These are phyloP conservation scores for Mesocentrotus franciscanus DNA, from an alignment of 53 echinoderm and acorn worm species.

Conservation along the genomic window DNA sequence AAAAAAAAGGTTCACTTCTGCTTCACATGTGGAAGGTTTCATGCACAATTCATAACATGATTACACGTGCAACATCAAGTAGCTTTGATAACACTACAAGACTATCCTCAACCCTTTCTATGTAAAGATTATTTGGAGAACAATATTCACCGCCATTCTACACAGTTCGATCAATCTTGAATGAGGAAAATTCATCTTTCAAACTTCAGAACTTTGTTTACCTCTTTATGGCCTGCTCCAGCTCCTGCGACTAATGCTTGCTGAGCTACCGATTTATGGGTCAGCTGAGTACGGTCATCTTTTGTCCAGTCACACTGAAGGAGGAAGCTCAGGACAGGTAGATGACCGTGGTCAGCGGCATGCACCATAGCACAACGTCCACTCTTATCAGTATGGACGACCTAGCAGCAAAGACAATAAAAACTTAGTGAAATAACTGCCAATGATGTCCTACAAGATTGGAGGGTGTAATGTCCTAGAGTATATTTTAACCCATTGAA, in stretches of 20 bases:
- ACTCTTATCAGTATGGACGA: constrained; percentile 85
- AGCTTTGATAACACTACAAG: neutral
- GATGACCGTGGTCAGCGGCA: constrained; percentile 94
- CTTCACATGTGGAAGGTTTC: no score
- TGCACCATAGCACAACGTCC: constrained; percentile 86
- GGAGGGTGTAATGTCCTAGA: no score
- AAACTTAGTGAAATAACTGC: neutral
- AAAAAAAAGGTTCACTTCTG: no score
- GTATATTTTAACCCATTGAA: neutral
- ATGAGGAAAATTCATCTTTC: neutral
- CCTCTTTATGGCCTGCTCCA: constrained; percentile 90
- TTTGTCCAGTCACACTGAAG: constrained; percentile 95
- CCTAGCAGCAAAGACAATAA: constrained; percentile 49
- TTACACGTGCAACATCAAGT: neutral
- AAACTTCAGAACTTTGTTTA: neutral
- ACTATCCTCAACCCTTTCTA: neutral
- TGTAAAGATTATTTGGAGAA: neutral
- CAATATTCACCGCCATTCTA: neutral
- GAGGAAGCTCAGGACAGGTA: constrained; percentile 90
- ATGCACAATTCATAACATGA: no score
- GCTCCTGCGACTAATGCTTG: constrained; percentile 91
- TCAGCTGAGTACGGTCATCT: constrained; percentile 76
- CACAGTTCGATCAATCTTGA: neutral
- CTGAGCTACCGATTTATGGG: constrained; percentile 80
- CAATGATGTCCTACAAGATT: no score